Evolutionary conservation across 1,140 invertebrate genomes (phyloP).

Genomic region (Centruroides vittatus): DNA sequence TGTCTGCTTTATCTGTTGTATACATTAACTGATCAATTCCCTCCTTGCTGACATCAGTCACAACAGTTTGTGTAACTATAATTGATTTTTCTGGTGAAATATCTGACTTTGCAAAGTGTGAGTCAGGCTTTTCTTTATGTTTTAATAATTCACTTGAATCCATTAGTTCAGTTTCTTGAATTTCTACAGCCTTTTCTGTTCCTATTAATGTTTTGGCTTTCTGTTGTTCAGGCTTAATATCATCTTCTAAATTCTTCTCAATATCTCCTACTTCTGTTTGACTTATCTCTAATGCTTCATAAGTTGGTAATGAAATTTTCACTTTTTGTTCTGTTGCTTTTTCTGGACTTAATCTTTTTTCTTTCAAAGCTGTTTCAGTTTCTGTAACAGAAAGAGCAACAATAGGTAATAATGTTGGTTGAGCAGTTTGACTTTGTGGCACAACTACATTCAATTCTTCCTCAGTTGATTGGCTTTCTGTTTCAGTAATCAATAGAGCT

Average conservation of each 20-base stretch:
- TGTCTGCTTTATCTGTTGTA: not conserved
- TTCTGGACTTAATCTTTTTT: not conserved
- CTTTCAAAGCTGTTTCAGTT: no score
- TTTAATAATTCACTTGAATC: slow-evolving; percentile 16
- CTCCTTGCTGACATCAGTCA: slow-evolving; percentile 13
- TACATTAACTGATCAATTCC: not conserved
- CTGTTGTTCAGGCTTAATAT: slow-evolving; percentile 1
- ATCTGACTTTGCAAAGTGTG: slow-evolving; percentile 1
- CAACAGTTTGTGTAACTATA: slow-evolving; percentile 12
- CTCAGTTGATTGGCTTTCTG: no score
- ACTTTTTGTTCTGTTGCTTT: not conserved
- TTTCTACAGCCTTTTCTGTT: slow-evolving; percentile 12
- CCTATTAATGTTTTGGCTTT: slow-evolving; percentile 11
- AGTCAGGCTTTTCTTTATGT: slow-evolving; percentile 4
- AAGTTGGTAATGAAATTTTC: not conserved
- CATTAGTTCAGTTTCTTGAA: slow-evolving; percentile 16
- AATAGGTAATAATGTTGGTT: not conserved
- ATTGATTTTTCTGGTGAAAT: slow-evolving; percentile 12
- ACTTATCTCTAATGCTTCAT: not conserved
- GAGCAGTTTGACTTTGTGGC: not conserved
- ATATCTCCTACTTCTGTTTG: not conserved
- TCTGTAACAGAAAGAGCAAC: no score
- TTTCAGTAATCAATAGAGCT: no score
- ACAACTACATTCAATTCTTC: not conserved
- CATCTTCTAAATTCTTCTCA: slow-evolving; percentile 11